phyloP scores from a whole-genome alignment of 2,113 vertebrate genomes.

The Falcunculus frontatus region DNA sequence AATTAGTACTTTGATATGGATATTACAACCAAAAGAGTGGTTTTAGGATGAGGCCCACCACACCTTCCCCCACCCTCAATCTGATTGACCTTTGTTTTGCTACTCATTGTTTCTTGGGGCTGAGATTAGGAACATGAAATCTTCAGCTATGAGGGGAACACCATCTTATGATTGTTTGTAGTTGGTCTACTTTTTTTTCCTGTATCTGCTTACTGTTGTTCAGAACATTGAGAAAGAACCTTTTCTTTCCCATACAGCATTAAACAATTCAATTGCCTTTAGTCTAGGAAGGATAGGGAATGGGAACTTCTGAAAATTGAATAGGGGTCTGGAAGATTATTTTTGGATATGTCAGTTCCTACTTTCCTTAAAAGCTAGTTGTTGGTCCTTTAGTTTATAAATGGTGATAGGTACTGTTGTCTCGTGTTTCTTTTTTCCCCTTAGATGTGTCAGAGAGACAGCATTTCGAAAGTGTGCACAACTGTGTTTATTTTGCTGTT shows the following conservation, averaged over 20 bases:
- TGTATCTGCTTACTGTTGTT: neutral
- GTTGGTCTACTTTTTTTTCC: neutral
- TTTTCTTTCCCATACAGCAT: neutral
- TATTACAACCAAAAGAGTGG: neutral
- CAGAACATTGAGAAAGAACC: neutral
- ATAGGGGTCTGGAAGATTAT: neutral
- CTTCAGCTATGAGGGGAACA: neutral
- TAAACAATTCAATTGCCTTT: neutral
- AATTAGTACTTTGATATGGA: neutral
- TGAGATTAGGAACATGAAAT: neutral
- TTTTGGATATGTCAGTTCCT: neutral
- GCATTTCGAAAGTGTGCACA: slow-evolving; percentile 88
- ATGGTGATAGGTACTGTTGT: neutral
- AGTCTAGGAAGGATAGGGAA: neutral
- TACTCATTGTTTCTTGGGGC: neutral
- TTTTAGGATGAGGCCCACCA: neutral
- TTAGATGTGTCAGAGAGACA: slow-evolving; percentile 79
- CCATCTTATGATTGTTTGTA: neutral
- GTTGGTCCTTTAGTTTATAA: neutral
- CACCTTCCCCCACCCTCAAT: neutral
- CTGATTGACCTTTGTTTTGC: neutral
- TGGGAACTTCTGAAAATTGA: neutral
- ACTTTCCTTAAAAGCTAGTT: neutral
- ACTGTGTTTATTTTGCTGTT: slow-evolving; percentile 95
- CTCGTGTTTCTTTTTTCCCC: neutral